A percentile compares a stretch with the other conserved stretches of the same genome.
Evolutionary conservation across 2,888 invertebrate genomes (phyloP).

Genomic region (Lathronympha strigana): DNA sequence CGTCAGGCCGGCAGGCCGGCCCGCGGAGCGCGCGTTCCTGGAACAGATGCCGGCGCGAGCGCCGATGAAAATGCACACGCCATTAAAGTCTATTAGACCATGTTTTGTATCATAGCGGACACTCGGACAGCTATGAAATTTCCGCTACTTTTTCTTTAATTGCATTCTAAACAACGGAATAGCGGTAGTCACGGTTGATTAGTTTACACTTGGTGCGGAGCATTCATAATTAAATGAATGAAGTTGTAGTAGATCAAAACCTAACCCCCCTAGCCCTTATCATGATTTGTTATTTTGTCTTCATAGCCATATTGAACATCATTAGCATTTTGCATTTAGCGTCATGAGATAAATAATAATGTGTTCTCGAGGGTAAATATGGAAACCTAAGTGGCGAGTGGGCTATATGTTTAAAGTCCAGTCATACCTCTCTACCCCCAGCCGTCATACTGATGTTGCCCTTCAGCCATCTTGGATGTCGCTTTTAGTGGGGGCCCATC

Average conservation of each 20-base stretch:
- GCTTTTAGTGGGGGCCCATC: too few species aligned
- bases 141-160: constrained; percentile 47
- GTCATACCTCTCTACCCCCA: too few species aligned
- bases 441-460: too few species aligned
- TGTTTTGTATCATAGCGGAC: constrained; percentile 34
- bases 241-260: not conserved
- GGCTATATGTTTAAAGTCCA: too few species aligned
- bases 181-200: constrained; percentile 17
- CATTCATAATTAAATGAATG: constrained; percentile 11
- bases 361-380: too few species aligned
- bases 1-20: constrained; percentile 34
- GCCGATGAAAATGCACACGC: constrained; percentile 52
- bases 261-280: not conserved
- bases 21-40: constrained; percentile 55
- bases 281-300: not conserved
- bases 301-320: not conserved
- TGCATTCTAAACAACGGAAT: constrained; percentile 37
- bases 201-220: not conserved
- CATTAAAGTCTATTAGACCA: constrained; percentile 58
- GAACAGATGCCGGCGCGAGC: constrained; percentile 65
- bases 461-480: too few species aligned
- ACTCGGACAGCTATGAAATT: constrained; percentile 28
- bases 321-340: not conserved
- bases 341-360: not conserved
- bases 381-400: too few species aligned